Evolutionary conservation across 2,888 invertebrate species (phyloP).

Genomic region (Chydorus sphaericus): DNA sequence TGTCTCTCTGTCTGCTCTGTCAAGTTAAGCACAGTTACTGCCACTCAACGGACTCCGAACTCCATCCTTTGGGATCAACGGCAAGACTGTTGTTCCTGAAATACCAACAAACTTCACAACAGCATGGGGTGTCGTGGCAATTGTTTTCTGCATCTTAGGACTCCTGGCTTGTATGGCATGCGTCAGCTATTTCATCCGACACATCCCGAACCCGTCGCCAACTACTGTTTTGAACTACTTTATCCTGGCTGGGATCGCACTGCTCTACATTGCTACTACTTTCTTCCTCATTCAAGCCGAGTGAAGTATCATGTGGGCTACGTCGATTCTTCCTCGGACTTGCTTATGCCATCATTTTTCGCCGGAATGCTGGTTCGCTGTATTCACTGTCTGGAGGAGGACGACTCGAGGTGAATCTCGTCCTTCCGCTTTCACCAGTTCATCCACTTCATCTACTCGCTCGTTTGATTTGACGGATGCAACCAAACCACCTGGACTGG

Average conservation of each 20-base stretch:
- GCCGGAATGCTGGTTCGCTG: too few species aligned
- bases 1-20: neutral
- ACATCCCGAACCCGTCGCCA: conserved; percentile 15
- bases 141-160: conserved; percentile 28
- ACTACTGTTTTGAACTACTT: conserved; percentile 27
- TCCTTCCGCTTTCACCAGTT: conserved; percentile 9
- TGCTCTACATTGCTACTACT: conserved; percentile 30
- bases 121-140: conserved; percentile 29
- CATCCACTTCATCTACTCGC: neutral
- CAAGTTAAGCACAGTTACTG: neutral
- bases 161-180: conserved; percentile 26
- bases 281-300: conserved; percentile 30
- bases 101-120: conserved; percentile 23
- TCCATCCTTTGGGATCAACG: too few species aligned
- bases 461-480: conserved; percentile 15
- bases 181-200: conserved; percentile 11
- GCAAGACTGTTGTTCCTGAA: neutral
- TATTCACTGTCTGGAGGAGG: conserved; percentile 30
- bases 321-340: conserved; percentile 31
- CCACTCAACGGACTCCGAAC: neutral
- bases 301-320: conserved; percentile 28
- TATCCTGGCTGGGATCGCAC: conserved; percentile 29
- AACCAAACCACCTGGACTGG: conserved; percentile 21
- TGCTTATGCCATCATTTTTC: conserved; percentile 30
- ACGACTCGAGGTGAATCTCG: conserved; percentile 22